A percentile compares a stretch with the other conserved stretches of the same genome.
These are phyloP conservation scores for Daktulosphaira vitifoliae DNA, from an alignment of 1,140 invertebrate species.

Conservation along the genomic window DNA sequence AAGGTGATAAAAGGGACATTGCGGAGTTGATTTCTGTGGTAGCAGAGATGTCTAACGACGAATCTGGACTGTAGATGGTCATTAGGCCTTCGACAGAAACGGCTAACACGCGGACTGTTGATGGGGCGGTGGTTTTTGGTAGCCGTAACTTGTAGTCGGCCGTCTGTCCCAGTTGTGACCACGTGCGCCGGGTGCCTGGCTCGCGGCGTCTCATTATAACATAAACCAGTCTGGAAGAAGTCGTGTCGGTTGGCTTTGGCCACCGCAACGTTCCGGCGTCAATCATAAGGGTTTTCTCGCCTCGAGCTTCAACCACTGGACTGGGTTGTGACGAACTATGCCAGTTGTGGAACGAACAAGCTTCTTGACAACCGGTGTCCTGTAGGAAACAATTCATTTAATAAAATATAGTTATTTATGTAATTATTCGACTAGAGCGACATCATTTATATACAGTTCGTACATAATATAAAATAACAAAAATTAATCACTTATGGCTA, in stretches of 20 bases:
- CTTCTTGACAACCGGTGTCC: constrained; percentile 59
- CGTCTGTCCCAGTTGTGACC: constrained; percentile 57
- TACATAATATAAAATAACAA: too few relatives aligned
- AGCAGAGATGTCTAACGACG: neutral
- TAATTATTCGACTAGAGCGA: neutral
- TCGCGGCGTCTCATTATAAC: constrained; percentile 55
- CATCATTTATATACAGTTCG: neutral
- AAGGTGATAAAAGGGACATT: neutral
- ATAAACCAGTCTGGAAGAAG: constrained; percentile 51
- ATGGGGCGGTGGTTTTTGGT: constrained; percentile 50
- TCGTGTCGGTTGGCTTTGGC: constrained; percentile 48
- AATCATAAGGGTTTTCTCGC: constrained; percentile 53
- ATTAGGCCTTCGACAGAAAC: constrained; percentile 56
- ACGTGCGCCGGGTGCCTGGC: constrained; percentile 48
- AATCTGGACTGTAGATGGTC: constrained; percentile 54
- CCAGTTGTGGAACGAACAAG: constrained; percentile 57
- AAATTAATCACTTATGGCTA: too few relatives aligned
- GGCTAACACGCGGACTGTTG: constrained; percentile 54
- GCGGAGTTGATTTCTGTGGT: neutral
- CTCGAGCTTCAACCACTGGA: constrained; percentile 57
- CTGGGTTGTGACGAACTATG: constrained; percentile 50
- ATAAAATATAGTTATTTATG: neutral
- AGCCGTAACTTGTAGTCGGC: constrained; percentile 51
- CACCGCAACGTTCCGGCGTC: constrained; percentile 51
- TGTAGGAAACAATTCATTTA: constrained; percentile 48